These are phyloP conservation scores for Apaloderma vittatum DNA, from an alignment of 2,113 vertebrate genomes.

Conservation along the genomic window DNA sequence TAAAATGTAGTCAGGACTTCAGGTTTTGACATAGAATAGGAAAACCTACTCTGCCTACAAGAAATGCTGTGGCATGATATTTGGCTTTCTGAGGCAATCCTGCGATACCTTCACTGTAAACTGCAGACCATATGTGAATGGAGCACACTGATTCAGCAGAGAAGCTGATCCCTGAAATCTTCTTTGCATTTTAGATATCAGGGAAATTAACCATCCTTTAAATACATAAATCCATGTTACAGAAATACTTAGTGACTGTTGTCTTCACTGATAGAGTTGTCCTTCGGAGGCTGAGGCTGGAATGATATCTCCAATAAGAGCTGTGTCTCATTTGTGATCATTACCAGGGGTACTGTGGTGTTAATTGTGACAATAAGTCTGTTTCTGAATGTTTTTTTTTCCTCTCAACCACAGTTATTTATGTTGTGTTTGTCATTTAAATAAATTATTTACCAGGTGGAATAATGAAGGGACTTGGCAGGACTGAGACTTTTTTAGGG, in stretches of 20 bases:
- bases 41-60: neutral
- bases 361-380: neutral
- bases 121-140: neutral
- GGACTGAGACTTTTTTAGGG: neutral
- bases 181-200: neutral
- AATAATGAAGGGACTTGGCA: neutral
- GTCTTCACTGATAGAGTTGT: neutral
- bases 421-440: neutral
- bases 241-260: neutral
- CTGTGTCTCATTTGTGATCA: neutral
- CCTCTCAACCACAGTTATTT: neutral
- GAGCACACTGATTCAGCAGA: neutral
- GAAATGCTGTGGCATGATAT: neutral
- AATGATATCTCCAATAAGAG: neutral
- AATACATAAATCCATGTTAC: neutral
- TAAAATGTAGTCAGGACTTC: neutral
- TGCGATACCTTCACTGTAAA: neutral
- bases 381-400: neutral
- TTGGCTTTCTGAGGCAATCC: neutral
- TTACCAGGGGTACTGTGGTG: neutral
- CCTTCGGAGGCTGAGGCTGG: neutral
- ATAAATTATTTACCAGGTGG: neutral
- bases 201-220: neutral
- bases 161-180: neutral
- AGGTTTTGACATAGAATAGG: neutral